Conservation (phyloP, 2,797 vertebrate species). For the Etheostoma nigrum region DNA sequence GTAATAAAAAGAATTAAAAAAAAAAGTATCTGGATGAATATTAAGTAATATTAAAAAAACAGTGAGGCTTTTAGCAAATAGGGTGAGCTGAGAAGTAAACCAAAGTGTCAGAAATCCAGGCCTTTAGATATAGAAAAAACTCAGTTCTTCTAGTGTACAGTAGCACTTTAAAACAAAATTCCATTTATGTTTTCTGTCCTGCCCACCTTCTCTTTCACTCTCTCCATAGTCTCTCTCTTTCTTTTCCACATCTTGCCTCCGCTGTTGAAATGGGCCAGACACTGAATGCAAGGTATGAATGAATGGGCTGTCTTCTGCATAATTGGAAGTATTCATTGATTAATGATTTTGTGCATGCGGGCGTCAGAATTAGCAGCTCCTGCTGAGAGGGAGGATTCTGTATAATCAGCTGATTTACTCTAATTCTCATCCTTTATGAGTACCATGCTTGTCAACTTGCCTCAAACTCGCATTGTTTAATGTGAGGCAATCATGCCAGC, state of each 20-base stretch:
- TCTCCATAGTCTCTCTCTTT: conserved; percentile 2
- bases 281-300: conserved; percentile 67
- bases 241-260: conserved; percentile 11
- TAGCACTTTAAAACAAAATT: background rate
- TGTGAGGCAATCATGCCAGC: conserved; percentile 50
- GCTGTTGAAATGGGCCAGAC: conserved; percentile 54
- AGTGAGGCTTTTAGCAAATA: too few species aligned
- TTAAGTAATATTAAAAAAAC: background rate
- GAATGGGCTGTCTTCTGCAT: conserved; percentile 70
- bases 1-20: background rate
- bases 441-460: conserved; percentile 48
- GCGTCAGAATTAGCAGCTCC: conserved; percentile 70
- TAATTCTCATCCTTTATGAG: conserved; percentile 60
- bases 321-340: conserved; percentile 80
- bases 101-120: background rate
- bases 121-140: background rate
- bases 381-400: conserved; percentile 69
- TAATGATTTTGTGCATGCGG: conserved; percentile 74
- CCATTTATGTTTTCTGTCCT: background rate
- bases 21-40: background rate
- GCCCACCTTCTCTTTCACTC: background rate
- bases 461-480: conserved; percentile 62
- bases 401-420: conserved; percentile 76
- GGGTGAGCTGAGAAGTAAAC: background rate
- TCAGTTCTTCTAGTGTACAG: background rate